phyloP scores from a whole-genome alignment of 2,888 invertebrate species.

The Heliconius sara region DNA sequence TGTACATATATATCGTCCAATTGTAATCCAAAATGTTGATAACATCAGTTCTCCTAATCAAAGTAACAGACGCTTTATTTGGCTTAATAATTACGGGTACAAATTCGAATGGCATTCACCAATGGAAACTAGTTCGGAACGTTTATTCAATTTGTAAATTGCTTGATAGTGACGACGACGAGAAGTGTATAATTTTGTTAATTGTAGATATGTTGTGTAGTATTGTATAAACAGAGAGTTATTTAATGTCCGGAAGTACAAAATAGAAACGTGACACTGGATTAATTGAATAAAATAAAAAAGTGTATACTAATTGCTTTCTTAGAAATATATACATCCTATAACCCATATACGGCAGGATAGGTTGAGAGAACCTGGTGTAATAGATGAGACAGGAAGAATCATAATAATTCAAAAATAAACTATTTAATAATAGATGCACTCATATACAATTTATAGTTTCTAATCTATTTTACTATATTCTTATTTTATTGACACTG shows the following conservation, averaged over 20 bases:
- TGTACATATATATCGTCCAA: neutral
- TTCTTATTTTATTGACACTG: too few species aligned
- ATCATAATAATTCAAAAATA: too few species aligned
- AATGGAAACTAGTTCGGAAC: slow-evolving; percentile 53
- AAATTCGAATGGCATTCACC: slow-evolving; percentile 52
- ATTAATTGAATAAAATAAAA: too few species aligned
- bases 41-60: slow-evolving; percentile 39
- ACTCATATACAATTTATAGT: too few species aligned
- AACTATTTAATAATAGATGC: too few species aligned
- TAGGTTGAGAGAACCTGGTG: neutral
- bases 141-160: slow-evolving; percentile 58
- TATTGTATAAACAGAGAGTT: neutral
- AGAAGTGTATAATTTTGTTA: slow-evolving; percentile 25
- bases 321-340: neutral
- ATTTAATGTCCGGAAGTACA: neutral
- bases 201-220: slow-evolving; percentile 15
- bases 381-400: too few species aligned
- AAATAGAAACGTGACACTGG: too few species aligned
- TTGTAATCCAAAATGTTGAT: neutral
- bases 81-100: slow-evolving; percentile 53
- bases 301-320: too few species aligned
- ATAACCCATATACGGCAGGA: neutral
- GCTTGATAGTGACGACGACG: slow-evolving; percentile 17
- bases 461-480: too few species aligned
- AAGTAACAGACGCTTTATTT: slow-evolving; percentile 50